Evolutionary conservation across 2,888 invertebrate species (phyloP).

Genomic region (Atrina japonica): DNA sequence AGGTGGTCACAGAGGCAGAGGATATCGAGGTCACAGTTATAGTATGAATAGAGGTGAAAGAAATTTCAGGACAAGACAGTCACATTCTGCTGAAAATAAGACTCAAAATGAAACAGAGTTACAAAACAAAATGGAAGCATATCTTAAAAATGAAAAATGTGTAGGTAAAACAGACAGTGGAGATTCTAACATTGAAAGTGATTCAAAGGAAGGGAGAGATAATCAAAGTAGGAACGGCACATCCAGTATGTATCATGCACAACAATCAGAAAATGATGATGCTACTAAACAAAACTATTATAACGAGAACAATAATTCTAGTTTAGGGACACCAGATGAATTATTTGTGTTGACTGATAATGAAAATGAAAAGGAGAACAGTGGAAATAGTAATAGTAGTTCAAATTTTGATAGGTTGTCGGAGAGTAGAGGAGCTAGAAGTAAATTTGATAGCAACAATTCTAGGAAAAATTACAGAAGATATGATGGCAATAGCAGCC

Average conservation of each 20-base stretch:
- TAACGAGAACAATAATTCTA: too few species aligned
- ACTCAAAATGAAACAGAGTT: not conserved
- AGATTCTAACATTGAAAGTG: not conserved
- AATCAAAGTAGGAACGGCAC: not conserved
- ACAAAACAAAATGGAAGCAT: constrained; percentile 11
- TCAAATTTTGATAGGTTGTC: not conserved
- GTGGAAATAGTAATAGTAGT: not conserved
- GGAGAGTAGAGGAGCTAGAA: not conserved
- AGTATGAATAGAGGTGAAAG: too few species aligned
- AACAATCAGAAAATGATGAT: not conserved
- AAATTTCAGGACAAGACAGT: not conserved
- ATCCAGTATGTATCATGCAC: too few species aligned
- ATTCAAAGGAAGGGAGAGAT: not conserved
- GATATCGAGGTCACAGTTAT: too few species aligned
- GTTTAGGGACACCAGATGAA: too few species aligned
- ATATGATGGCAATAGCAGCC: not conserved
- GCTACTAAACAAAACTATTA: too few species aligned
- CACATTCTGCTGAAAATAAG: not conserved
- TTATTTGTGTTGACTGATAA: too few species aligned
- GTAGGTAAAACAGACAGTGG: too few species aligned
- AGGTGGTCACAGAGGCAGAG: not conserved
- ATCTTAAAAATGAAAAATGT: not conserved
- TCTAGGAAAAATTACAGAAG: not conserved
- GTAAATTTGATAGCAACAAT: not conserved
- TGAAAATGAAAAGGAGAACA: constrained; percentile 5